Conservation (phyloP, 1,140 invertebrate species). For the Cheumatopsyche charites region DNA sequence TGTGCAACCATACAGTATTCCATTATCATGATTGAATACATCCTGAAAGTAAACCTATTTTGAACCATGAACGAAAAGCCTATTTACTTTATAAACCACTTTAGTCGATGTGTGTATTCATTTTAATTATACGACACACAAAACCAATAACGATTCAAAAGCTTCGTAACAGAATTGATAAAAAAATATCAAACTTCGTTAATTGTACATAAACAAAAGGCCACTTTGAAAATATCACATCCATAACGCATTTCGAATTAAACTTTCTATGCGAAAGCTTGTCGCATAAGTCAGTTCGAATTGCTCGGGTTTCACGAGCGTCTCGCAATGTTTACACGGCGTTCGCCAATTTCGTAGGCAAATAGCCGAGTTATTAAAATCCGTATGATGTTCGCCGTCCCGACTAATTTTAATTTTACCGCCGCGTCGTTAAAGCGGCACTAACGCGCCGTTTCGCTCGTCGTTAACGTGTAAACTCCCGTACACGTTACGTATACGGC, state of each 20-base stretch:
- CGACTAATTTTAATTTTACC: conserved; percentile 47
- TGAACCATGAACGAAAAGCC: no score
- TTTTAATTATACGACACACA: no score
- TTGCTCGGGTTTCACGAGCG: background rate
- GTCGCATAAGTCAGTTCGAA: no score
- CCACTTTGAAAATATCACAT: background rate
- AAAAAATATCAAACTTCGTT: no score
- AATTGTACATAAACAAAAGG: no score
- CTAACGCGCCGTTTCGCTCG: conserved; percentile 31
- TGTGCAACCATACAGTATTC: no score
- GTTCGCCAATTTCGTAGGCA: conserved; percentile 45
- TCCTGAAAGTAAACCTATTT: no score
- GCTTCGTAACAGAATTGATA: no score
- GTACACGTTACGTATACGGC: background rate
- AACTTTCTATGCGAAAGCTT: background rate
- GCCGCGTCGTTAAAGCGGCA: conserved; percentile 41
- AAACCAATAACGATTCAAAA: no score
- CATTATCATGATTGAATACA: no score
- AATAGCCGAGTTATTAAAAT: conserved; percentile 43
- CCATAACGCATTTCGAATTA: background rate
- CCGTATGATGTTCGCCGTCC: conserved; percentile 33
- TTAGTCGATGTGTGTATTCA: no score
- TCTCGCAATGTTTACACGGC: conserved; percentile 31
- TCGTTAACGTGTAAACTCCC: background rate
- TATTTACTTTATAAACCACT: no score